Conservation (phyloP, 2,888 invertebrate genomes). For the Papilio gigon region DNA sequence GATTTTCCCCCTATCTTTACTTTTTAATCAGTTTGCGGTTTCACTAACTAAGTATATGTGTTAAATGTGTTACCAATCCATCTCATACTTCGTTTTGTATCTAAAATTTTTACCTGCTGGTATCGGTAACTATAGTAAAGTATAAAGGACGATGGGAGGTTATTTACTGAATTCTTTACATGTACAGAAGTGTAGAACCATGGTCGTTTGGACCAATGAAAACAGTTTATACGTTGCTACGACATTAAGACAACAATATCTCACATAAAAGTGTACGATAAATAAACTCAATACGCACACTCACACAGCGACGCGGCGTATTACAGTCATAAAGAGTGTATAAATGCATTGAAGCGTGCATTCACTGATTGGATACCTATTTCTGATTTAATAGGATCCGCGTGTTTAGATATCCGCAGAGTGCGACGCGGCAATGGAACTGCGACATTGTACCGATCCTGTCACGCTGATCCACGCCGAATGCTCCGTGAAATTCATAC, state of each 20-base stretch:
- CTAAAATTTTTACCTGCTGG: neutral
- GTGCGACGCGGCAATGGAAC: constrained; percentile 42
- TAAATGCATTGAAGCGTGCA: constrained; percentile 62
- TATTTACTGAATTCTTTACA: neutral
- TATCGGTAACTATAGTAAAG: neutral
- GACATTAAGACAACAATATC: neutral
- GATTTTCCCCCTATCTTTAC: neutral
- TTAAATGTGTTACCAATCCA: neutral
- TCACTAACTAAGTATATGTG: neutral
- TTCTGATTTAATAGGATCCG: constrained; percentile 68
- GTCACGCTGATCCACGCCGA: constrained; percentile 24
- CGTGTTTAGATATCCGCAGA: constrained; percentile 61
- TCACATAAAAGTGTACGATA: neutral
- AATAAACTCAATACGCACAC: constrained; percentile 34
- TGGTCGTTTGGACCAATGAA: neutral
- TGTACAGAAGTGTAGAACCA: neutral
- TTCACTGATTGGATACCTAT: constrained; percentile 73
- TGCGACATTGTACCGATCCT: constrained; percentile 16
- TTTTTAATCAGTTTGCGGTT: neutral
- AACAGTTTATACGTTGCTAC: neutral
- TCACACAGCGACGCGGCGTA: constrained; percentile 40
- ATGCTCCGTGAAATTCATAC: constrained; percentile 20
- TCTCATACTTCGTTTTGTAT: neutral
- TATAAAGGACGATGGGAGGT: neutral
- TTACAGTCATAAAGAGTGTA: constrained; percentile 58